Conservation (phyloP, 2,797 vertebrate genomes). For the Esox masquinongy region DNA sequence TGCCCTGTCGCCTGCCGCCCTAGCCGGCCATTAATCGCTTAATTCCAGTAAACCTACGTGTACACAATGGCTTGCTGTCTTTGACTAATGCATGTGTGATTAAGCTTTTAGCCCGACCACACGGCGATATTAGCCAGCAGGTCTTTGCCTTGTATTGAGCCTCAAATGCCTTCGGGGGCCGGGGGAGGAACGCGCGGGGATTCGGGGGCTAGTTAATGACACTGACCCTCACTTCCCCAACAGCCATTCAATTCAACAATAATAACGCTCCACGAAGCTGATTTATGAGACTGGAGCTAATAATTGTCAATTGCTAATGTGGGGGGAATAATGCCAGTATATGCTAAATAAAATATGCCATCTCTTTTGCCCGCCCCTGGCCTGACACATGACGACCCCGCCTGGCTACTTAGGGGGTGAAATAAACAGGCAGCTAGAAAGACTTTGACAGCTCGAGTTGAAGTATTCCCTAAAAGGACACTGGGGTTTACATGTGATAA, state of each 20-base stretch:
- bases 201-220: slow-evolving; percentile 87
- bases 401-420: slow-evolving; percentile 30
- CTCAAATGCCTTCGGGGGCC: slow-evolving; percentile 81
- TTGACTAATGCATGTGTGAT: slow-evolving; percentile 89
- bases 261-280: slow-evolving; percentile 94
- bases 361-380: slow-evolving; percentile 35
- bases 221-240: slow-evolving; percentile 97
- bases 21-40: slow-evolving; percentile 95
- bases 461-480: slow-evolving; percentile 22
- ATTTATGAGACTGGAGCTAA: slow-evolving; percentile 93
- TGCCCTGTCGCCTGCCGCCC: slow-evolving; percentile 85
- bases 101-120: slow-evolving; percentile 85
- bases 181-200: slow-evolving; percentile 56
- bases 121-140: slow-evolving; percentile 92
- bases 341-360: slow-evolving; percentile 76
- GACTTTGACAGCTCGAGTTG: slow-evolving; percentile 55
- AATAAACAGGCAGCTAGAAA: slow-evolving; percentile 45
- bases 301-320: slow-evolving; percentile 94
- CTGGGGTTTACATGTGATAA: slow-evolving; percentile 10
- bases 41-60: slow-evolving; percentile 95
- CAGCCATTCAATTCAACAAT: slow-evolving; percentile 95
- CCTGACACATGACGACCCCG: slow-evolving; percentile 54
- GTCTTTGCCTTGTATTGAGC: slow-evolving; percentile 90
- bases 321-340: slow-evolving; percentile 68
- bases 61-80: slow-evolving; percentile 95